These are phyloP conservation scores for Centropristis striata DNA, from an alignment of 2,113 vertebrate genomes.

Conservation along the genomic window DNA sequence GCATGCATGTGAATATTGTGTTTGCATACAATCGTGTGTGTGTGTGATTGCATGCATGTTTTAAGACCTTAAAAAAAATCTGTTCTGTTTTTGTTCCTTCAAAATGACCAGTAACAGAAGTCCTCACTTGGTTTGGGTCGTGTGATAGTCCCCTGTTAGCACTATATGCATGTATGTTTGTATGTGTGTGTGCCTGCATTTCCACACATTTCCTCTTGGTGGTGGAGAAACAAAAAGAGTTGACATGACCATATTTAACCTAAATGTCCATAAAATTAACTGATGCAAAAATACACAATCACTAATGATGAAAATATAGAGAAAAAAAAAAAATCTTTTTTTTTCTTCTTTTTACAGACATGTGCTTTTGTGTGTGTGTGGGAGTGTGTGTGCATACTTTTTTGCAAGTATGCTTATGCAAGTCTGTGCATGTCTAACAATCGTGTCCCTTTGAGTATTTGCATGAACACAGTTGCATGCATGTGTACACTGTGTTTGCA, in stretches of 20 bases:
- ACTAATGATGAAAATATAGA: conserved; percentile 17
- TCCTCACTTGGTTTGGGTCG: too few species aligned
- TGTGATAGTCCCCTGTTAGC: too few species aligned
- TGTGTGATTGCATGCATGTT: too few species aligned
- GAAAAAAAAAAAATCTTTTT: too few species aligned
- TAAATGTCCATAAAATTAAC: conserved; percentile 17
- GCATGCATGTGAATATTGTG: conserved; percentile 3
- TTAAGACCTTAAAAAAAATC: too few species aligned
- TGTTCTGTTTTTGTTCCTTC: too few species aligned
- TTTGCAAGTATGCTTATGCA: conserved; percentile 35
- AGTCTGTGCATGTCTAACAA: conserved; percentile 34
- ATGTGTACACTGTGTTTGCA: conserved; percentile 22
- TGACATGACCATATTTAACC: conserved; percentile 36
- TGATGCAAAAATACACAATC: conserved; percentile 31
- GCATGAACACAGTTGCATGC: not conserved
- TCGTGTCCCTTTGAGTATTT: conserved; percentile 41
- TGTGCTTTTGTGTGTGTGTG: conserved; percentile 11
- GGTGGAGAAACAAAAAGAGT: not conserved
- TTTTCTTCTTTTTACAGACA: too few species aligned
- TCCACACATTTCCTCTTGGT: not conserved
- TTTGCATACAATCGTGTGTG: conserved; percentile 2
- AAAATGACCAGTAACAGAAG: too few species aligned
- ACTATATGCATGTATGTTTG: too few species aligned
- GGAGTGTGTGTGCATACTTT: not conserved
- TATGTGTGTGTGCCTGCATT: too few species aligned